phyloP scores from a whole-genome alignment of 2,888 invertebrate genomes.

The Crioceris asparagi region DNA sequence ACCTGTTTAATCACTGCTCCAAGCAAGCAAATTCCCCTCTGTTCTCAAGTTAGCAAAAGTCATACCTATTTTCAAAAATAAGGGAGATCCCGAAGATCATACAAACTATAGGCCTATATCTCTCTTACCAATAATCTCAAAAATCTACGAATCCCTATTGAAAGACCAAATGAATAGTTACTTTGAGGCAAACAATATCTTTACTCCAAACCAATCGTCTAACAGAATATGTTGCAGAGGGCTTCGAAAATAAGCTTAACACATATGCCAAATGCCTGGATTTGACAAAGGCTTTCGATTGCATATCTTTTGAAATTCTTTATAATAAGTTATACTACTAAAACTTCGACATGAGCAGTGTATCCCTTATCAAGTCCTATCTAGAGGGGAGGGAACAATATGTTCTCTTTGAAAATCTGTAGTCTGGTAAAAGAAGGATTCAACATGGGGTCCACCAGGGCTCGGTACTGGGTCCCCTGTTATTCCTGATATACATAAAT shows the following conservation, averaged over 20 bases:
- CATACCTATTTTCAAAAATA: no score
- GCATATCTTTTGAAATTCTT: background rate
- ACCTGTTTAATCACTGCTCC: background rate
- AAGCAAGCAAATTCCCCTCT: background rate
- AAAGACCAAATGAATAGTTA: background rate
- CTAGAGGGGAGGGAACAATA: background rate
- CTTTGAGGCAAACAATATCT: background rate
- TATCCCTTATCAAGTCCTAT: background rate
- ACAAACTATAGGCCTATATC: background rate
- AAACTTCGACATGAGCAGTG: background rate
- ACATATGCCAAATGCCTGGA: no score
- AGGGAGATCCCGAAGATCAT: background rate
- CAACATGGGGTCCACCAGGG: no score
- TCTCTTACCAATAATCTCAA: background rate
- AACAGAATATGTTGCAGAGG: no score
- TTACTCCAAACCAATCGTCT: background rate
- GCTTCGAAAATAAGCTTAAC: no score
- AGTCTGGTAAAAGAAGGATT: background rate
- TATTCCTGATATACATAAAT: background rate
- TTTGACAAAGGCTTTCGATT: no score
- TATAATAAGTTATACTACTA: background rate
- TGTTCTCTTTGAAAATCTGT: background rate
- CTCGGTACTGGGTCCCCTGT: background rate
- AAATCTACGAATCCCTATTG: background rate
- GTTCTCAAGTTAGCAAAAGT: background rate